phyloP scores from a whole-genome alignment of 2,888 invertebrate species.

The Metellina segmentata region DNA sequence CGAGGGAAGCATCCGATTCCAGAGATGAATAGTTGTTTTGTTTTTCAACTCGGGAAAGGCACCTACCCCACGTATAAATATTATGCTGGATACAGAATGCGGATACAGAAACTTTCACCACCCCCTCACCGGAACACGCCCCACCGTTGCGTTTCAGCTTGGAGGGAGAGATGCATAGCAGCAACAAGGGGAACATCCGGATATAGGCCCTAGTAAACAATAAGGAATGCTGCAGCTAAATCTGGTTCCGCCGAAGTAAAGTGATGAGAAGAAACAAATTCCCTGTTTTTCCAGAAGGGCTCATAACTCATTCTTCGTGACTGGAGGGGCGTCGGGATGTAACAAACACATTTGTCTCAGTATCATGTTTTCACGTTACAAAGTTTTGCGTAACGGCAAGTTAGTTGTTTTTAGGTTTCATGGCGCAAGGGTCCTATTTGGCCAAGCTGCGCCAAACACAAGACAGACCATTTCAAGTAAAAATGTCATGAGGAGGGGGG shows the following conservation, averaged over 20 bases:
- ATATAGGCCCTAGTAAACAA: conserved; percentile 46
- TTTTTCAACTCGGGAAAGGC: conserved; percentile 13
- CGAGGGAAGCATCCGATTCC: neutral
- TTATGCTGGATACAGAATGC: conserved; percentile 60
- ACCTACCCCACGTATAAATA: conserved; percentile 29
- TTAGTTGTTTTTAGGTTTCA: too few species aligned
- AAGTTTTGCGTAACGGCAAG: too few species aligned
- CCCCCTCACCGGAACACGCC: conserved; percentile 66
- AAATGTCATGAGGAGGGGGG: too few species aligned
- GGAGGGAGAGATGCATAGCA: conserved; percentile 39
- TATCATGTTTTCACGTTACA: too few species aligned
- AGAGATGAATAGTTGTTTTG: conserved; percentile 45
- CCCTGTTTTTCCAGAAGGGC: neutral
- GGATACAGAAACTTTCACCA: conserved; percentile 61
- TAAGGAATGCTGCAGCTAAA: conserved; percentile 17
- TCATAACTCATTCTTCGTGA: conserved; percentile 9
- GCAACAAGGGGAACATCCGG: conserved; percentile 18
- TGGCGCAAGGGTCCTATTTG: too few species aligned
- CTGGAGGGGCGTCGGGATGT: neutral
- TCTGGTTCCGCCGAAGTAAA: neutral
- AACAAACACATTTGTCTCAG: neutral
- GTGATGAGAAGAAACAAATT: neutral
- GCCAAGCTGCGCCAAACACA: too few species aligned
- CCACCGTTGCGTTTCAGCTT: neutral
- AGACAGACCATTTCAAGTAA: too few species aligned